Base-by-base conservation (phyloP, 2,888 invertebrate species). In the Philereme transversata region DNA sequence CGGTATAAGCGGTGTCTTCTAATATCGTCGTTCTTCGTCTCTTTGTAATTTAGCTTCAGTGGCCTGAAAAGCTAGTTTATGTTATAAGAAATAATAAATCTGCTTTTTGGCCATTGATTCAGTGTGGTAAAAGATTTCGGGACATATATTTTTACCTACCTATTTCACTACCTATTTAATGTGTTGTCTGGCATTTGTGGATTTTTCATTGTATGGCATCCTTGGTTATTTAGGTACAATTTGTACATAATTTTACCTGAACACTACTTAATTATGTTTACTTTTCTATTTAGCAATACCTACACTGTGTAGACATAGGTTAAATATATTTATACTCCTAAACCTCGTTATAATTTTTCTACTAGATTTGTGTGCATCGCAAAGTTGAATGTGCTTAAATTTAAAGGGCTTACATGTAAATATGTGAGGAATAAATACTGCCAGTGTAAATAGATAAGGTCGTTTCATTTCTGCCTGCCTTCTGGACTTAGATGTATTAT, bases 361-460 rank as follows among this genome's bases (percentile, higher is more conserved):
- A 50, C 8, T 53, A 38, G 36, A 2, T 36, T 35, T 35, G 5
- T 45, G 40, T 59, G 59, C 22, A 22, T 22, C 22, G 22, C 36
- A 59, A 45, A 45, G 34, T 43, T 40, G 7, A 10, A 54, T 38
- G 33, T 54, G 54, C 54, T 51, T 52, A 22, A 34, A 38, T 22
- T 10, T 43, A 53, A 41, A 47, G 33, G 33, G 40, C 8, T 40
- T 40, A 7, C 4, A 44, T 57, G 53, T 59, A 57, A 65, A 60
- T 62, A 57, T 45, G 49, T 57, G 54, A 53, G 57, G 45, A 64
- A 60, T 57, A 58, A 60, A 54, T 60, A 64, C 68, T 70, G 68
- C 68, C 70, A 61, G 56, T 68, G 50, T 65, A 62, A 60, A 66
- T 65, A 62, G 59, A 57, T 40, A 34, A 22, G 35, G 38, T 60